Evolutionary conservation across 2,888 invertebrate species (phyloP).

Genomic region (Sycophila texana): DNA sequence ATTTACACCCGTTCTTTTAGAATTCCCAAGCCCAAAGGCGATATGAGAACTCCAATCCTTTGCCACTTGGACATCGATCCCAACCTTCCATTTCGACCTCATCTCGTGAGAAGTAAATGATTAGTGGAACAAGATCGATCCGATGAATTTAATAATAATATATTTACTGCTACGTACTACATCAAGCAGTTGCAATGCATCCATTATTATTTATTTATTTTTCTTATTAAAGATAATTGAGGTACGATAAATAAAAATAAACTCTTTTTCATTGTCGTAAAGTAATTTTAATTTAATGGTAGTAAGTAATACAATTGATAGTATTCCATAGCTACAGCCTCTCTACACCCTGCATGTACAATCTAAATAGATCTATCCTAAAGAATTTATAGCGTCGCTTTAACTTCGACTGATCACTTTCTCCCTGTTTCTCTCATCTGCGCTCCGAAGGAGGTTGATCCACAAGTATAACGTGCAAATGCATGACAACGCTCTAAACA

Average conservation of each 20-base stretch:
- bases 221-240: not conserved
- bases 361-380: constrained; percentile 60
- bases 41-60: constrained; percentile 41
- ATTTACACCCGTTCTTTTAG: constrained; percentile 24
- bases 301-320: constrained; percentile 63
- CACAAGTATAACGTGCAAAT: not conserved
- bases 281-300: constrained; percentile 60
- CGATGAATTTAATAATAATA: not conserved
- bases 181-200: too few relatives aligned
- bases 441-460: constrained; percentile 24
- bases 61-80: constrained; percentile 53
- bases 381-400: constrained; percentile 39
- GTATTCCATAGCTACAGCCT: constrained; percentile 64
- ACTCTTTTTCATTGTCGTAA: constrained; percentile 26
- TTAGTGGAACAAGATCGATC: too few relatives aligned
- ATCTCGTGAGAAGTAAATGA: constrained; percentile 36
- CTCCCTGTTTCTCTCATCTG: constrained; percentile 1
- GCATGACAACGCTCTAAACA: not conserved
- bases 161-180: too few relatives aligned
- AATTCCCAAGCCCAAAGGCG: constrained; percentile 28
- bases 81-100: constrained; percentile 46
- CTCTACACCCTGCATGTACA: constrained; percentile 64
- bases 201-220: too few relatives aligned
- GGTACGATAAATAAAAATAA: constrained; percentile 10
- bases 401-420: constrained; percentile 19